Base-by-base conservation (phyloP, 2,888 invertebrate genomes). In the Acanthosepion pharaonis region DNA sequence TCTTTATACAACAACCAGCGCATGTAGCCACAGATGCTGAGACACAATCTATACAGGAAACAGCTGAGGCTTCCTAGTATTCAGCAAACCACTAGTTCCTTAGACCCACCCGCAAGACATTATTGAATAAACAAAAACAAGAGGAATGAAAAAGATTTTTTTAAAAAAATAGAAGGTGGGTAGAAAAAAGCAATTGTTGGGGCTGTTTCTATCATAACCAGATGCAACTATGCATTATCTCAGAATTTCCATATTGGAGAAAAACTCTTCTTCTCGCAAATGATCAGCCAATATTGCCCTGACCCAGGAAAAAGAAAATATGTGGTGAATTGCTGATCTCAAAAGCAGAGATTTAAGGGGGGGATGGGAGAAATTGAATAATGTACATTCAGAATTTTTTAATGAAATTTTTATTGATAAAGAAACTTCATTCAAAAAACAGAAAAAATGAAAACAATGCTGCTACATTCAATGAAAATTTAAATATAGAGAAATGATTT, bases 1-100 rank as follows among this genome's bases (percentile, higher is more conserved):
- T 96, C 55, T 95, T 95, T 94, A 95, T 96, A n/a, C 96, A 96
- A 64, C 95, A 95, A 55, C 91, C 95, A 1, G 94, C 92, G 8
- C 93, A 93, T 18, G 94, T 92, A 64, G 91, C 94, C 8, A 95
- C 93, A 8, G 95, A 92, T 28, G 94, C 93, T 15, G 95, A 94
- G 20, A 53, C 53, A 28, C 51, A 93, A n/a, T 42, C 49, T 5
- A 53, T 53, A 93, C 93, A 93, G 49, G 93, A 93, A 53, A 53
- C 28, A 11, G 28, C 93, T n/a, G 93, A 93, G 9, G 93, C 93
- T 51, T 93, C 93, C 20, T 93, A 93, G 93, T 93, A 53, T 93
- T 53, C 20, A 33, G 51, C 48, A 49, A 93, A n/a, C 5, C 78
- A 28, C 15, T n/a, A n/a, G 78, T 1, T 78, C 78, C 78, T 78